Evolutionary conservation across 2,888 invertebrate species (phyloP), one percentile per base, ranked within the genome.

Genomic region (Automeris io): DNA sequence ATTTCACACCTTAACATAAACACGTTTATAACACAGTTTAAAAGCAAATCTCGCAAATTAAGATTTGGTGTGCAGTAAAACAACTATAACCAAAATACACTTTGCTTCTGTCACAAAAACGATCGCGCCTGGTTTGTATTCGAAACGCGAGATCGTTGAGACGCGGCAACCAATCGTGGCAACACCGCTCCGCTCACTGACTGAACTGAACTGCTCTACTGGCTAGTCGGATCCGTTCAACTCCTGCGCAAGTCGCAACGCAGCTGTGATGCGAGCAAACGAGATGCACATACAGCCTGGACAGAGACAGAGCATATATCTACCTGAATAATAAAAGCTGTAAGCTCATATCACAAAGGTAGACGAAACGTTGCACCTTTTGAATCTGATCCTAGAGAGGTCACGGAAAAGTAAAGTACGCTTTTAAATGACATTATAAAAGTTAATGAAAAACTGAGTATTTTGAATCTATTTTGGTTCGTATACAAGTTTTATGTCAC

Each of bases 171-270:
- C 75, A 73, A 74, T 77, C 81, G 70, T 80, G 70, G 62, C 70
- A 64, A 70, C 74, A 75, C 63, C 78, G 74, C 73, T 70, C 65
- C 80, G 82, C 81, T 77, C 70, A 86, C 86, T 86, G 69, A 77
- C 78, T 75, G 37, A 21, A 32, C 16, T 32, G 32, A 32, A n/a
- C 21, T 34, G 70, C 64, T 66, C 61, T 61, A 34, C 23, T 22
- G n/a, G n/a, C n/a, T n/a, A 69, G 67, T 69, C 64, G 61, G 61
- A 65, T 67, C 57, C 61, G 61, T 71, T 65, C 75, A 57, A 78
- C 83, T 82, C 82, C 72, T 73, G 80, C 83, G 78, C 82, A n/a
- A n/a, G n/a, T n/a, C n/a, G n/a, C n/a, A 75, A 57, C 56, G 61
- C 60, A 68, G 61, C 58, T 53, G 63, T 61, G 54, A 59, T 59